These are phyloP conservation scores for Tolmerus cingulatus DNA, from an alignment of 2,888 invertebrate genomes.

Conservation along the genomic window DNA sequence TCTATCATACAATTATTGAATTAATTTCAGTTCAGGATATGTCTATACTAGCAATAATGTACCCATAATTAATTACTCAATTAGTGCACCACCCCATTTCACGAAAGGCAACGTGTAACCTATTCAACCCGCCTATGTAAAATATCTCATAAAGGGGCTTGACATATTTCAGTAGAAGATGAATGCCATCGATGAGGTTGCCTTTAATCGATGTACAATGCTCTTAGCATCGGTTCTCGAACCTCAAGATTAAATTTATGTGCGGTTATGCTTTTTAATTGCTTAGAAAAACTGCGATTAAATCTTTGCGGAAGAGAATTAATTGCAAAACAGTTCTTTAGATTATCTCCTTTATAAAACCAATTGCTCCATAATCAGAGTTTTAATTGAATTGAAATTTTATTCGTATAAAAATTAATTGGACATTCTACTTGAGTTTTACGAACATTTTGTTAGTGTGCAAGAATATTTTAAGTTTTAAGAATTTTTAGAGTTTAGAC, in stretches of 20 bases:
- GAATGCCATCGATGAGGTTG: constrained; percentile 4
- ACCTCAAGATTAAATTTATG: neutral
- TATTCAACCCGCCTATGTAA: neutral
- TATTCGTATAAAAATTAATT: neutral
- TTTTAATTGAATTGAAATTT: neutral
- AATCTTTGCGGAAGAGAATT: neutral
- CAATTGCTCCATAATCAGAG: too few relatives aligned
- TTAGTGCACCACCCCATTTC: constrained; percentile 21
- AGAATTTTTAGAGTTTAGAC: too few relatives aligned
- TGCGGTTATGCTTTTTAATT: neutral
- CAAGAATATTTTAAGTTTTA: too few relatives aligned
- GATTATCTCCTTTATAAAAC: too few relatives aligned
- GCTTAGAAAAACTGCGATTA: neutral
- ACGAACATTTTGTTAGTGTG: too few relatives aligned
- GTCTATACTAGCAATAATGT: constrained; percentile 37
- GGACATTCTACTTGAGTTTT: too few relatives aligned
- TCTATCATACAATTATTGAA: constrained; percentile 37
- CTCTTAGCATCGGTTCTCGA: neutral
- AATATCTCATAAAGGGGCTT: constrained; percentile 22
- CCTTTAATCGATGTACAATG: neutral
- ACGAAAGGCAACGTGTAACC: constrained; percentile 22
- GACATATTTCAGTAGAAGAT: constrained; percentile 26
- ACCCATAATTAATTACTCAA: constrained; percentile 41
- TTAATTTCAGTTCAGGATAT: constrained; percentile 32
- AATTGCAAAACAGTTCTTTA: neutral